Evolutionary conservation across 2,888 invertebrate species (phyloP).

Genomic region (Galerucella calmariensis): DNA sequence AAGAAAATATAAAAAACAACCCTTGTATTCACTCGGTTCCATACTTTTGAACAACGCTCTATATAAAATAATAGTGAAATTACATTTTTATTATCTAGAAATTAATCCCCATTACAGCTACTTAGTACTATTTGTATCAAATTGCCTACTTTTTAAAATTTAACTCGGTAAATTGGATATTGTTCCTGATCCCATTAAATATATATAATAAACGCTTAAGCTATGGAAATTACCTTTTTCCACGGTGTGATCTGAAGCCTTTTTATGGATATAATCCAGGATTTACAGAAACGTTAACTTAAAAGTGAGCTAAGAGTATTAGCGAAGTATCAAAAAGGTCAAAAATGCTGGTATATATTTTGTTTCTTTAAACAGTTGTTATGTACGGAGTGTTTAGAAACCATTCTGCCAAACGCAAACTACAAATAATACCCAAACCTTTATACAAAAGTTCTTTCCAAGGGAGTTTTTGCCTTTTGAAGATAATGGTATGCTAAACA

Average conservation of each 20-base stretch:
- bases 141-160: not conserved
- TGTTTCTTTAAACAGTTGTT: not conserved
- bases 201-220: not conserved
- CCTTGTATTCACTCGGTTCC: too few species aligned
- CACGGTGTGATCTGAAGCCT: not conserved
- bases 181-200: not conserved
- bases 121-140: not conserved
- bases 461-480: too few species aligned
- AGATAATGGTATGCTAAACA: too few species aligned
- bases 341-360: not conserved
- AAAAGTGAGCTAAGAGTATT: conserved; percentile 4
- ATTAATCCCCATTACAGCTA: not conserved
- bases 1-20: too few species aligned
- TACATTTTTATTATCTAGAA: not conserved
- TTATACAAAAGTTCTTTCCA: too few species aligned
- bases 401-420: too few species aligned
- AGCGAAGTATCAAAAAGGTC: not conserved
- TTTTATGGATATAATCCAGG: not conserved
- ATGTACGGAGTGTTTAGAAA: not conserved
- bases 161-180: not conserved
- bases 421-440: too few species aligned
- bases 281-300: conserved; percentile 1
- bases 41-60: too few species aligned
- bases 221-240: not conserved
- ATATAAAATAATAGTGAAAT: too few species aligned